A percentile compares a stretch with the other conserved stretches of the same genome.
phyloP scores from a whole-genome alignment of 2,113 vertebrate genomes.

The Menura novaehollandiae region DNA sequence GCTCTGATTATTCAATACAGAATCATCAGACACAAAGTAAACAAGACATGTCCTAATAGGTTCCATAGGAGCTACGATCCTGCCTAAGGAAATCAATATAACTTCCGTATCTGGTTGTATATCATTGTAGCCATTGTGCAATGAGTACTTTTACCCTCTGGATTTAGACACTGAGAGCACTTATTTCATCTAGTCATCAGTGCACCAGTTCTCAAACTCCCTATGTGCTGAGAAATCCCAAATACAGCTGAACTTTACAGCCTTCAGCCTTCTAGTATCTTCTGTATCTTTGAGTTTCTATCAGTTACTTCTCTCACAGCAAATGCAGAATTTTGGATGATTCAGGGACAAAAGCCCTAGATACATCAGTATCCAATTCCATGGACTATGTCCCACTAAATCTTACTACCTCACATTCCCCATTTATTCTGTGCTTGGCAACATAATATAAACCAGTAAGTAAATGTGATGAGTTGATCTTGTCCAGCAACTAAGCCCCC shows the following conservation, averaged over 20 bases:
- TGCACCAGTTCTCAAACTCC: neutral
- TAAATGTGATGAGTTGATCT: neutral
- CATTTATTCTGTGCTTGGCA: neutral
- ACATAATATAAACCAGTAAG: neutral
- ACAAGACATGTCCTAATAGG: neutral
- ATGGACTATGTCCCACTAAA: neutral
- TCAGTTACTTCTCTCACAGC: neutral
- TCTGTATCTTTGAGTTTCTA: neutral
- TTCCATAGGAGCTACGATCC: neutral
- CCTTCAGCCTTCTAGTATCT: neutral
- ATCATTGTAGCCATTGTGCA: neutral
- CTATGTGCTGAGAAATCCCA: neutral
- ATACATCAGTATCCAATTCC: neutral
- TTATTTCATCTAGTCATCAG: neutral
- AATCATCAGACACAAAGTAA: slow-evolving; percentile 31
- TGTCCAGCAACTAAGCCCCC: neutral
- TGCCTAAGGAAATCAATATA: neutral
- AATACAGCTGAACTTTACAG: neutral
- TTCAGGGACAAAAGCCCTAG: neutral
- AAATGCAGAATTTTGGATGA: neutral
- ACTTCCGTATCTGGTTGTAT: neutral
- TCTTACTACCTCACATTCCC: neutral
- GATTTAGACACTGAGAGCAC: neutral
- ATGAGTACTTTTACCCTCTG: neutral
- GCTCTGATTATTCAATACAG: slow-evolving; percentile 17